Percentiles rank a stretch among this genome's conserved stretches.
Evolutionary conservation across 2,797 vertebrate species (phyloP).

Genomic region (Characodon lateralis): DNA sequence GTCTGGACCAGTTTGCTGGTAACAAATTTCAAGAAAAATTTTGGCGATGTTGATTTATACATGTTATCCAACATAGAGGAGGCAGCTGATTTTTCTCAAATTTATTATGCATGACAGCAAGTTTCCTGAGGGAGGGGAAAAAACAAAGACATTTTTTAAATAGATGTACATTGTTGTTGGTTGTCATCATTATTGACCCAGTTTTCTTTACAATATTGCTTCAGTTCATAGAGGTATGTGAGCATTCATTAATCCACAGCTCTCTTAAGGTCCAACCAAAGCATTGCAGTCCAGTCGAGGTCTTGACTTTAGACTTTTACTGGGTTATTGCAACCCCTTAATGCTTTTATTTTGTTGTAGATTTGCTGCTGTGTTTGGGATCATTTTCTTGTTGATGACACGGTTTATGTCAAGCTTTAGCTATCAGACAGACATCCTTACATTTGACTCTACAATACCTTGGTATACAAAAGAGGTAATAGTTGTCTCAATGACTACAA

Average conservation of each 20-base stretch:
- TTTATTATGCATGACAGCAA: background rate
- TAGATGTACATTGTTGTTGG: background rate
- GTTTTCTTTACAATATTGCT: background rate
- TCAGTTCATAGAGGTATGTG: background rate
- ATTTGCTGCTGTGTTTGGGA: background rate
- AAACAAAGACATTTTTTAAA: background rate
- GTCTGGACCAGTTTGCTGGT: background rate
- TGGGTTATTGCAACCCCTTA: background rate
- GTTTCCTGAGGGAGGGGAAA: background rate
- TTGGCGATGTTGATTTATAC: background rate
- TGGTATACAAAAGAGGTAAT: no score
- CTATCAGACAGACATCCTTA: background rate
- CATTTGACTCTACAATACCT: background rate
- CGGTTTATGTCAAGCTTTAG: background rate
- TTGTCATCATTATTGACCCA: background rate
- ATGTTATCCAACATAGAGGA: conserved; percentile 11
- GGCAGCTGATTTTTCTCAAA: conserved; percentile 3
- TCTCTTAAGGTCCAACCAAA: background rate
- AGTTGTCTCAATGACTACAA: no score
- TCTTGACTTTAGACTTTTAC: background rate
- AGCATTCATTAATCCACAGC: background rate
- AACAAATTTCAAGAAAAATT: conserved; percentile 1
- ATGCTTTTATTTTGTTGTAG: background rate
- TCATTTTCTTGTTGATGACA: background rate
- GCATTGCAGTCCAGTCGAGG: background rate